phyloP scores from a whole-genome alignment of 2,797 vertebrate genomes.

The Melanotaenia nigrans region DNA sequence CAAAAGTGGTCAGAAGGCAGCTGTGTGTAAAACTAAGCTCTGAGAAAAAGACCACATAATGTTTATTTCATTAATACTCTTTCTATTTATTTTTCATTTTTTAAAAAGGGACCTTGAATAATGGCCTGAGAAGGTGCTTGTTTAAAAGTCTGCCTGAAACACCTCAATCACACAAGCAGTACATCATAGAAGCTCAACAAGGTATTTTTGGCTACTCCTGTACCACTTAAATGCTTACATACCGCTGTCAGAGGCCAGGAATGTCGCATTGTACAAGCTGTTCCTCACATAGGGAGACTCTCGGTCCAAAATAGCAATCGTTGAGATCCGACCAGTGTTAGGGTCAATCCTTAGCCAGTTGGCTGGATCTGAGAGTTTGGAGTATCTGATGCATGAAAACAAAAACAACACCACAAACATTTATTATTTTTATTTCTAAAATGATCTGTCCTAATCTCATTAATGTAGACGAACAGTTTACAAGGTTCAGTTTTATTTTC shows the following conservation, averaged over 20 bases:
- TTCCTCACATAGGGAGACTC: constrained; percentile 95
- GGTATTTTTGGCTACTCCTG: constrained; percentile 39
- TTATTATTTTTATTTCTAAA: constrained; percentile 14
- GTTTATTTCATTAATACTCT: constrained; percentile 29
- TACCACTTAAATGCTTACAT: constrained; percentile 60
- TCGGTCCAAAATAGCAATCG: constrained; percentile 91
- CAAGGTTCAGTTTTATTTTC: constrained; percentile 17
- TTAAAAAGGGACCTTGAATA: constrained; percentile 13
- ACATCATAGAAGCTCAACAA: constrained; percentile 34
- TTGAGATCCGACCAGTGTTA: constrained; percentile 89
- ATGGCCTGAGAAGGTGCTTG: constrained; percentile 35
- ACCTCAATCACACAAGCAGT: constrained; percentile 33
- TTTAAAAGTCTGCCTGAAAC: constrained; percentile 49
- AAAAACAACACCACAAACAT: background rate
- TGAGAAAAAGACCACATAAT: constrained; percentile 36
- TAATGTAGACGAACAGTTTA: background rate
- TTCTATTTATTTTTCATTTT: constrained; percentile 23
- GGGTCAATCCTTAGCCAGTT: constrained; percentile 95
- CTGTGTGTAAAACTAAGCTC: constrained; percentile 58
- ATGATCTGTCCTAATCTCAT: constrained; percentile 3
- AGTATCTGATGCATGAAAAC: constrained; percentile 85
- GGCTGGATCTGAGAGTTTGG: constrained; percentile 93
- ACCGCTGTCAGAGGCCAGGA: constrained; percentile 95
- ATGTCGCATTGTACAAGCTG: constrained; percentile 96
- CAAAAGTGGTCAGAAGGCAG: constrained; percentile 47